phyloP scores from a whole-genome alignment of 2,113 vertebrate genomes.

The Fukomys damarensis region DNA sequence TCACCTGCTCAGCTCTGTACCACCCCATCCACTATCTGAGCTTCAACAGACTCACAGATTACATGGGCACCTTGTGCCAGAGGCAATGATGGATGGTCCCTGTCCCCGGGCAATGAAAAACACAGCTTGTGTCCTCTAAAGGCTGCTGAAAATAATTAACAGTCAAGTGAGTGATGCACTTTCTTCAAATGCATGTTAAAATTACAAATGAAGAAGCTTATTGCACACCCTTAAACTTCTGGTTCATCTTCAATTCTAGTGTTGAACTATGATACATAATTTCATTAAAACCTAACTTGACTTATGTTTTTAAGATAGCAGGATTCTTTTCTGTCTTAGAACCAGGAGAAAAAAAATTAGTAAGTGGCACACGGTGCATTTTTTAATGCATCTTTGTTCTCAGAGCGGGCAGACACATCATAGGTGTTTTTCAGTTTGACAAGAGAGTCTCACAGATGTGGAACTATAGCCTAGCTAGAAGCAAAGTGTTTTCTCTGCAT shows the following conservation, averaged over 20 bases:
- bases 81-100: background rate
- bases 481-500: background rate
- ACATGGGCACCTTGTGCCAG: background rate
- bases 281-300: background rate
- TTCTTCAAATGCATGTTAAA: background rate
- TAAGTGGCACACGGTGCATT: background rate
- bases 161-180: background rate
- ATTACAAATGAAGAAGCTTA: background rate
- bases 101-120: background rate
- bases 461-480: background rate
- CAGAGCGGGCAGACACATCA: background rate
- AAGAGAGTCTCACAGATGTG: background rate
- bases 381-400: background rate
- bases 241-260: background rate
- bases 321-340: background rate
- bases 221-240: background rate
- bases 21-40: fast-evolving
- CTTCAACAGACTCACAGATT: background rate
- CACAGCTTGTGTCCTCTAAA: fast-evolving
- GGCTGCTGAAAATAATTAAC: background rate
- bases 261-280: background rate
- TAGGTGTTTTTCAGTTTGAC: background rate
- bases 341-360: background rate
- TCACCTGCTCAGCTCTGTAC: background rate
- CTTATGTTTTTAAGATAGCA: background rate